phyloP scores from a whole-genome alignment of 2,888 invertebrate genomes.

The Leptopilina syphax region DNA sequence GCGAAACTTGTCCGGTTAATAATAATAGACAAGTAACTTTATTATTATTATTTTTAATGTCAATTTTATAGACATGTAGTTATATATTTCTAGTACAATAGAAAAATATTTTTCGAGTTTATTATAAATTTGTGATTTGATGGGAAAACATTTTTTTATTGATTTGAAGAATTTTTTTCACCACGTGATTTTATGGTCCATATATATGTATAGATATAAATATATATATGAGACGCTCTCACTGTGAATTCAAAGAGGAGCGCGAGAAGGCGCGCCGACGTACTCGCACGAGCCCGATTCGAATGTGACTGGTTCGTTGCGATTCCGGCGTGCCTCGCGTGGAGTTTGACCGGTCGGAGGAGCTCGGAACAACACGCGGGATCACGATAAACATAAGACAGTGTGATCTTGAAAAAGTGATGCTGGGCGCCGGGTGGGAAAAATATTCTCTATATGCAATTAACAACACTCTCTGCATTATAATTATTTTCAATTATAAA shows the following conservation, averaged over 20 bases:
- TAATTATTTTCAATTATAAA: background rate
- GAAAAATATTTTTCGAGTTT: too few species aligned
- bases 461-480: background rate
- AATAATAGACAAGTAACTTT: too few species aligned
- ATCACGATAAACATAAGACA: constrained; percentile 19
- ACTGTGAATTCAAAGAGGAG: constrained; percentile 42
- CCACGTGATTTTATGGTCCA: background rate
- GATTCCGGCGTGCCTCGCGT: constrained; percentile 56
- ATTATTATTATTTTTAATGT: too few species aligned
- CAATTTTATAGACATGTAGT: too few species aligned
- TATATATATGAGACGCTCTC: constrained; percentile 2
- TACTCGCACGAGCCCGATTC: constrained; percentile 65
- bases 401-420: constrained; percentile 10
- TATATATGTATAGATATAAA: too few species aligned
- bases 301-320: constrained; percentile 63
- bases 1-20: background rate
- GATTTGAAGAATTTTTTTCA: background rate
- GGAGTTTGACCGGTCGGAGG: constrained; percentile 46
- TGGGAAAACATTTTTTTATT: too few species aligned
- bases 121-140: too few species aligned
- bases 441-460: background rate
- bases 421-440: constrained; percentile 3
- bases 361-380: constrained; percentile 32
- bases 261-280: constrained; percentile 53
- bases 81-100: too few species aligned